These are phyloP conservation scores for Pinna nobilis DNA, from an alignment of 1,140 invertebrate species.

Conservation along the genomic window DNA sequence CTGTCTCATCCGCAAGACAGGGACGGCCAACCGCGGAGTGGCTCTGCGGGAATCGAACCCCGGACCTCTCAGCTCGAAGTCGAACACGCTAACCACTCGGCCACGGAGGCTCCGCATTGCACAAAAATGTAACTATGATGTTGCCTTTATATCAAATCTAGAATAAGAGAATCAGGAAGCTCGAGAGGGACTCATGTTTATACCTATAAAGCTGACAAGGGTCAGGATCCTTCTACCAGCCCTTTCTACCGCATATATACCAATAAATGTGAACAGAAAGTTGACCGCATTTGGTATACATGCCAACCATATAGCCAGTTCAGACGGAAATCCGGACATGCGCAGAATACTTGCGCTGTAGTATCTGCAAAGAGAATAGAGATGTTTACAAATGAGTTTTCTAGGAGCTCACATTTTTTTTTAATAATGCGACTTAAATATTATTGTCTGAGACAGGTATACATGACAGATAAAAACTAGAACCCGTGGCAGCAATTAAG, in stretches of 20 bases:
- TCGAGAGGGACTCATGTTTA: background rate
- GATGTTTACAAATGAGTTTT: background rate
- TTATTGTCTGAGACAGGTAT: too few species aligned
- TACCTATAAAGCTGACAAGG: slow-evolving; percentile 74
- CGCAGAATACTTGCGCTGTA: slow-evolving; percentile 81
- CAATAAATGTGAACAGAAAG: slow-evolving; percentile 79
- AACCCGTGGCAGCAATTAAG: too few species aligned
- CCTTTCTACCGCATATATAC: slow-evolving; percentile 79
- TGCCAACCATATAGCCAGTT: slow-evolving; percentile 80
- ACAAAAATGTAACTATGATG: background rate
- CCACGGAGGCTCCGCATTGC: too few species aligned
- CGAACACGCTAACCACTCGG: too few species aligned
- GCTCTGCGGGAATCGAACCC: too few species aligned
- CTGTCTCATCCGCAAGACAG: too few species aligned
- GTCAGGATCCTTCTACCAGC: slow-evolving; percentile 77
- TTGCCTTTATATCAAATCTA: background rate
- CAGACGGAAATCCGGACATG: slow-evolving; percentile 78
- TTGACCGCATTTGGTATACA: slow-evolving; percentile 78
- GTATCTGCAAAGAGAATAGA: slow-evolving; percentile 74
- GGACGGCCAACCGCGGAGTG: too few species aligned
- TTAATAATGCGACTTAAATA: too few species aligned
- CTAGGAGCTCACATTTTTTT: background rate
- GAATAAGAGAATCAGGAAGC: background rate
- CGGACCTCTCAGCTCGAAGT: too few species aligned
- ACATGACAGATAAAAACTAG: too few species aligned